Conservation (phyloP, 2,888 invertebrate species). For the Trichacis sp. region DNA sequence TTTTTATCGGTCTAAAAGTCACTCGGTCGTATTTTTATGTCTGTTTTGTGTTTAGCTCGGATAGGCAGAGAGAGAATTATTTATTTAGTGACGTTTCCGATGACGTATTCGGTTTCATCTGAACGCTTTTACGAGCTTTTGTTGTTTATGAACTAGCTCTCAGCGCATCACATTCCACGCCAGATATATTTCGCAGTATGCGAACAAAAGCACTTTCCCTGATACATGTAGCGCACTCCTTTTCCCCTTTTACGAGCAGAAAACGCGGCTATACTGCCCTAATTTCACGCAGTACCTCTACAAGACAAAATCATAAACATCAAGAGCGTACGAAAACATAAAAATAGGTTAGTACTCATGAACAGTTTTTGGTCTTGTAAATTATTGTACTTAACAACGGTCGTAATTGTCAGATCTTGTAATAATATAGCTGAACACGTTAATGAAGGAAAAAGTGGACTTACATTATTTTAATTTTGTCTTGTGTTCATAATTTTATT, state of each 20-base stretch:
- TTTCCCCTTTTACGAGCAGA: conserved; percentile 47
- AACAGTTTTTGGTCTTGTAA: too few relatives aligned
- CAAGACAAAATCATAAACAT: conserved; percentile 23
- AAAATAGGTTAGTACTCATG: conserved; percentile 11
- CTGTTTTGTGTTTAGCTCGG: too few relatives aligned
- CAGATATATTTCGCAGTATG: conserved; percentile 30
- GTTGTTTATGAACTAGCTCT: conserved; percentile 47
- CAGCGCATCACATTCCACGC: conserved; percentile 36
- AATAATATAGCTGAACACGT: too few relatives aligned
- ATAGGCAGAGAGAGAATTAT: conserved; percentile 8
- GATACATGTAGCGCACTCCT: conserved; percentile 31
- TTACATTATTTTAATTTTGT: too few relatives aligned
- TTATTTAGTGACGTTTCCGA: conserved; percentile 24
- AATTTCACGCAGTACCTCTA: conserved; percentile 33
- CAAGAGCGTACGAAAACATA: conserved; percentile 33
- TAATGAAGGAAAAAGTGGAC: too few relatives aligned
- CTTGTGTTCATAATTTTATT: too few relatives aligned
- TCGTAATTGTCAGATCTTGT: too few relatives aligned
- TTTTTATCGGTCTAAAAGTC: too few relatives aligned
- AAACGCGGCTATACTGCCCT: conserved; percentile 42
- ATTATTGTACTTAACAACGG: too few relatives aligned
- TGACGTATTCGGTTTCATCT: conserved; percentile 35
- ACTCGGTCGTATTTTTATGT: too few relatives aligned
- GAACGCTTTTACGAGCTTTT: conserved; percentile 31
- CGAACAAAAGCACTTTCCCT: conserved; percentile 33